Percentiles rank a stretch among this genome's conserved stretches.
phyloP scores from a whole-genome alignment of 2,888 invertebrate genomes.

The Reticulitermes lucifugus region DNA sequence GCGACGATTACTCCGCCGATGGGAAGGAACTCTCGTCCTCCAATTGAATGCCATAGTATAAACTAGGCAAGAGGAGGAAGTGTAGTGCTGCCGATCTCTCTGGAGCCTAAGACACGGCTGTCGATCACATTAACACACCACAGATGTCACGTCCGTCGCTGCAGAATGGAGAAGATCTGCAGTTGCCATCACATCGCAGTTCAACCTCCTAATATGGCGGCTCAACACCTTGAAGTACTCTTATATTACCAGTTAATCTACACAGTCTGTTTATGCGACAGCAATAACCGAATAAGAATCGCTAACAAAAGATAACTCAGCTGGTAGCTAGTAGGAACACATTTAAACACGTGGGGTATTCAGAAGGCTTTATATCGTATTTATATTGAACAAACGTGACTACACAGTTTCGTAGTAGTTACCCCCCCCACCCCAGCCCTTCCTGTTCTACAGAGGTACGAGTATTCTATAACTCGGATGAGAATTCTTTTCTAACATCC shows the following conservation, averaged over 20 bases:
- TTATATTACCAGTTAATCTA: conserved; percentile 21
- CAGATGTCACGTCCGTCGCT: conserved; percentile 14
- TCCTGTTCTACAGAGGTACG: background rate
- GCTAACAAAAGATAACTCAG: background rate
- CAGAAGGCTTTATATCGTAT: background rate
- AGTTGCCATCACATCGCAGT: background rate
- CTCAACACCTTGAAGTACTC: conserved; percentile 6
- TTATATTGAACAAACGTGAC: conserved; percentile 20
- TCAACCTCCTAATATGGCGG: conserved; percentile 10
- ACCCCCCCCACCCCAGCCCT: background rate
- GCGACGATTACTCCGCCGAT: conserved; percentile 22
- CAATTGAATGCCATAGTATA: conserved; percentile 6
- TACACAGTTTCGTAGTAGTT: background rate
- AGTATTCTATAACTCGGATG: conserved; percentile 5
- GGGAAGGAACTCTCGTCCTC: conserved; percentile 13
- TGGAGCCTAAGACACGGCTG: background rate
- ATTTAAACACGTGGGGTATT: background rate
- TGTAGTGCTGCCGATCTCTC: background rate
- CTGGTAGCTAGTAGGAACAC: background rate
- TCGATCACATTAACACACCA: conserved; percentile 18
- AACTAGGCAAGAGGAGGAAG: conserved; percentile 8
- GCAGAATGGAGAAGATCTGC: background rate
- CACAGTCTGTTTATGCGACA: conserved; percentile 16
- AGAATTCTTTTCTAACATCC: conserved; percentile 2
- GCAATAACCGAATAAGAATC: conserved; percentile 7